Base-by-base conservation (phyloP, 2,797 vertebrate genomes). In the Lophotriccus pileatus region DNA sequence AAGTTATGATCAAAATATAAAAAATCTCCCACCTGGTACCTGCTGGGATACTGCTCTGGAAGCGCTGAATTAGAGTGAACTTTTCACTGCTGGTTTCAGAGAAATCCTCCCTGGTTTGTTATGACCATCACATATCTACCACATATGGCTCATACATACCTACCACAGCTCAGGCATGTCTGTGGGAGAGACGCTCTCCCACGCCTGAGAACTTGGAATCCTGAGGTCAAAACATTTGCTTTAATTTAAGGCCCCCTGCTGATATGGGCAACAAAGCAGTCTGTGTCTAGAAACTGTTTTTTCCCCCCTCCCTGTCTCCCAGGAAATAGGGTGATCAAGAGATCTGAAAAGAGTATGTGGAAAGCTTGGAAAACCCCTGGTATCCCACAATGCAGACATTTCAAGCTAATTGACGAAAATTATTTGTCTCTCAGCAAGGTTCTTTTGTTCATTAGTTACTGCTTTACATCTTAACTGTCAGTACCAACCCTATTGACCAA, bases 351-450 rank as follows among this genome's bases (percentile, higher is more conserved):
- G 4, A 50, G 2, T 8, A 58, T 39, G 67, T 47, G 41, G 82
- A 91, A 92, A 91, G 78, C 69, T 23, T 84, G 91, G 94, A 94
- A 97, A 96, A 43, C 5, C 79, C 94, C 93, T 53, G 14, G 6
- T 56, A 36, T 69, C 69, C 39, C 49, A 66, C 32, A 73, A 59
- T 78, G 39, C 0, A 72, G 81, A 30, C 7, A 53, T 50, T 85
- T 74, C 50, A 49, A 34, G 10, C 68, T 47, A 39, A 34, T 63
- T 52, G 25, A 69, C 58, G 49, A 0, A 75, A 75, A 66, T 7
- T 27, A 60, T 95, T 56, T 78, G 50, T 62, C 34, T 90, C 55
- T 43, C 62, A 84, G 37, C n/a, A 76, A 52, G 23, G 47, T 19
- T 32, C 32, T 74, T 80, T 49, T 53, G 43, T 39, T 63, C n/a